Evolutionary conservation across 2,888 invertebrate genomes (phyloP).

Genomic region (Ctena decussata): DNA sequence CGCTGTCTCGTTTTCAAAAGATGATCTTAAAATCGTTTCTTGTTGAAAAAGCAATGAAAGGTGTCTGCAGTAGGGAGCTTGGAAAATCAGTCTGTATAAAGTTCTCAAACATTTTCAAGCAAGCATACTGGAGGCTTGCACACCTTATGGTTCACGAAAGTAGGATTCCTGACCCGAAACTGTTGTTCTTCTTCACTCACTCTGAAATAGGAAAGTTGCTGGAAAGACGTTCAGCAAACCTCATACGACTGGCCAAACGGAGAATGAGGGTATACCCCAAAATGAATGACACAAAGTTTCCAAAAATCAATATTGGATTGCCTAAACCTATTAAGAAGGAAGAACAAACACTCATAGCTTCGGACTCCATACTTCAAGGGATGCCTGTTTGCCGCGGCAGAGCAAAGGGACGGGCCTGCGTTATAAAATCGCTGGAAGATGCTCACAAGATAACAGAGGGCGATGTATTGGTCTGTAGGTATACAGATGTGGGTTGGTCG

Average conservation of each 20-base stretch:
- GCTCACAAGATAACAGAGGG: constrained; percentile 89
- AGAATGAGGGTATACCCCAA: constrained; percentile 89
- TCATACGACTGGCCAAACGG: constrained; percentile 89
- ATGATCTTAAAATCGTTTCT: constrained; percentile 12
- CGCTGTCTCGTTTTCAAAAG: not conserved
- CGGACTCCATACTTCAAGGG: constrained; percentile 86
- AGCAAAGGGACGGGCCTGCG: constrained; percentile 91
- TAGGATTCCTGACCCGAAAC: constrained; percentile 89
- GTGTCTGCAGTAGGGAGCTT: constrained; percentile 90
- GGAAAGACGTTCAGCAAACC: constrained; percentile 87
- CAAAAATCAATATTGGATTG: constrained; percentile 1
- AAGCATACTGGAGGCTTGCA: constrained; percentile 89
- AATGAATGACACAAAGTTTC: not conserved
- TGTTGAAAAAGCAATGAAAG: constrained; percentile 87
- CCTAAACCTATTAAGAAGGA: not conserved
- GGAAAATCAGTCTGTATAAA: constrained; percentile 88
- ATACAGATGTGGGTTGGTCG: constrained; percentile 94
- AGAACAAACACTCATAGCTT: not conserved
- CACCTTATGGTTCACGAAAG: constrained; percentile 89
- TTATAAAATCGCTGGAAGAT: constrained; percentile 90
- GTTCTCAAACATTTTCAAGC: constrained; percentile 89
- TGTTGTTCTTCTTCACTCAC: constrained; percentile 91
- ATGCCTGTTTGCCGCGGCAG: constrained; percentile 92
- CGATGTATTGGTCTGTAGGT: constrained; percentile 92
- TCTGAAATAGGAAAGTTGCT: constrained; percentile 90